Percentiles rank a stretch among this genome's conserved stretches.
Evolutionary conservation across 35 echinoderm and acorn worm genomes (phyloP).

Genomic region (Patiria miniata): DNA sequence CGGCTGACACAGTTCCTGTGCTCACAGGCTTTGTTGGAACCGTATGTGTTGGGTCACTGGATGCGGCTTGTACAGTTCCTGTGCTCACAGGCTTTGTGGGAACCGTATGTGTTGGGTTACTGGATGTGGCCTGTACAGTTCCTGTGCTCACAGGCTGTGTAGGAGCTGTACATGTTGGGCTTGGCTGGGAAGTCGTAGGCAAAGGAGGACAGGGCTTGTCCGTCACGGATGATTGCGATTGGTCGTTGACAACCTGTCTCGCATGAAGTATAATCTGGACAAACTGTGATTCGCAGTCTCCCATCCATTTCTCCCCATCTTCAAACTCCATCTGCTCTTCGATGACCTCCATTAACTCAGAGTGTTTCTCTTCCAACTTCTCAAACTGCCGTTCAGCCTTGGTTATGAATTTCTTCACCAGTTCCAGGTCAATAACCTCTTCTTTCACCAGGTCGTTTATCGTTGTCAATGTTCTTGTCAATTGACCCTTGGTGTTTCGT

Average conservation of each 20-base stretch:
- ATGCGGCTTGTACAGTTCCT: neutral
- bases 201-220: neutral
- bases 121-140: neutral
- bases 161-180: no score
- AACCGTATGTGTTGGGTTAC: no score
- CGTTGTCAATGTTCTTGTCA: conserved; percentile 61
- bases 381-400: conserved; percentile 69
- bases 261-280: no score
- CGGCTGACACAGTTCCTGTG: neutral
- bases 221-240: no score
- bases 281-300: conserved; percentile 36
- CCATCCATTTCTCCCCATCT: conserved; percentile 67
- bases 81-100: no score
- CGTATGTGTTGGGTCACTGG: no score
- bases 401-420: conserved; percentile 33
- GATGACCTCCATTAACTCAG: conserved; percentile 52
- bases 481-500: conserved; percentile 63
- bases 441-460: conserved; percentile 18
- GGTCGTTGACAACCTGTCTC: no score
- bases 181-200: no score
- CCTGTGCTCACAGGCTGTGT: no score
- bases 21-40: no score
- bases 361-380: conserved; percentile 64
- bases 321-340: conserved; percentile 49
- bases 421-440: conserved; percentile 28